phyloP scores from a whole-genome alignment of 2,797 vertebrate species.

The Antennarius maculatus region DNA sequence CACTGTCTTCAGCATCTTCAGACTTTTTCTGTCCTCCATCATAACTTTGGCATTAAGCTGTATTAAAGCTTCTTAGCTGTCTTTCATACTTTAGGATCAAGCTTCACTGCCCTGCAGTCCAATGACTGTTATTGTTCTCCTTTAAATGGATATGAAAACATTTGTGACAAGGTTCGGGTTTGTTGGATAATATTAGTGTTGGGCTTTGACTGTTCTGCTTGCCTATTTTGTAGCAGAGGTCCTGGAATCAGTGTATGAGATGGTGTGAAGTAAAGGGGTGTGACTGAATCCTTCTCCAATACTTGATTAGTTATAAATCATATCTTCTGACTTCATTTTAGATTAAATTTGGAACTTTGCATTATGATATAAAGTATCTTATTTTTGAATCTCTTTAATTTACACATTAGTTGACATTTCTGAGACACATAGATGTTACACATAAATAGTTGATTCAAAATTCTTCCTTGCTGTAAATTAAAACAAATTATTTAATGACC shows the following conservation, averaged over 20 bases:
- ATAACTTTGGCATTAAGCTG: not conserved
- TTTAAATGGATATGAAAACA: not conserved
- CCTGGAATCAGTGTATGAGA: slow-evolving; percentile 28
- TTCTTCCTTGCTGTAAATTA: not conserved
- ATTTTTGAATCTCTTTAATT: no score
- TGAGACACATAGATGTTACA: not conserved
- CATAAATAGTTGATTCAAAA: not conserved
- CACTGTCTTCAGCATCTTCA: not conserved
- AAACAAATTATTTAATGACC: not conserved
- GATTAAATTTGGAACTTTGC: not conserved
- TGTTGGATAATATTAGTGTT: slow-evolving; percentile 31
- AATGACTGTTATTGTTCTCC: not conserved
- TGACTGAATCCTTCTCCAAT: slow-evolving; percentile 21
- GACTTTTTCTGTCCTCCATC: slow-evolving; percentile 3
- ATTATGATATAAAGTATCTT: no score
- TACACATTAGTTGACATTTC: no score
- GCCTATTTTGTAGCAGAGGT: slow-evolving; percentile 15
- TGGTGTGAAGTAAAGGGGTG: slow-evolving; percentile 1
- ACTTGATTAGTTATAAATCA: slow-evolving; percentile 22
- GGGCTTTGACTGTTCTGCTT: slow-evolving; percentile 1
- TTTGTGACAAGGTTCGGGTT: not conserved
- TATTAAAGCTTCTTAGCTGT: slow-evolving; percentile 3
- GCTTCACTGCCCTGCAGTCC: not conserved
- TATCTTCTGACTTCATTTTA: slow-evolving; percentile 24
- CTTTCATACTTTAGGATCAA: not conserved